phyloP scores from a whole-genome alignment of 1,140 invertebrate species.

The Telenomus remus region DNA sequence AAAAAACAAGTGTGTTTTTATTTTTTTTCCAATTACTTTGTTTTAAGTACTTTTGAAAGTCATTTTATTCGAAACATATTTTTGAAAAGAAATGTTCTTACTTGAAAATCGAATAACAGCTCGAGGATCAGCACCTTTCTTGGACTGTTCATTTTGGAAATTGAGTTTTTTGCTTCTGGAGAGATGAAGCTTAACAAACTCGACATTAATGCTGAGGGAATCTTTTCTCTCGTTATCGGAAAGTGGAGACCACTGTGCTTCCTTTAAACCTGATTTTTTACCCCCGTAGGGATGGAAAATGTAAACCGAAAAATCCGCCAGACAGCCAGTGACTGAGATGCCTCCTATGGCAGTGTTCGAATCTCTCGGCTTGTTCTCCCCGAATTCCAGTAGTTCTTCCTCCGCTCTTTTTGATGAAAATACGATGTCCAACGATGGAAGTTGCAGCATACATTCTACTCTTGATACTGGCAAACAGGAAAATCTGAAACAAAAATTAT shows the following conservation, averaged over 20 bases:
- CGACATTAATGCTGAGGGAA: constrained; percentile 96
- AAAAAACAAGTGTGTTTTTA: too few relatives aligned
- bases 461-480: constrained; percentile 96
- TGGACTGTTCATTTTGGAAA: constrained; percentile 78
- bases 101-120: constrained; percentile 94
- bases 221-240: constrained; percentile 94
- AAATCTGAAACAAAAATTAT: constrained; percentile 81
- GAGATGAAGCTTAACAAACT: constrained; percentile 97
- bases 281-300: constrained; percentile 98
- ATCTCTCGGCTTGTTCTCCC: constrained; percentile 74
- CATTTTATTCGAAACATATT: too few relatives aligned
- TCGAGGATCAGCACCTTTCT: constrained; percentile 68
- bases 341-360: constrained; percentile 85
- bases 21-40: too few relatives aligned
- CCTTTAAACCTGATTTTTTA: constrained; percentile 87
- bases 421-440: constrained; percentile 95
- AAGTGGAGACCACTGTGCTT: constrained; percentile 89
- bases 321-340: constrained; percentile 93
- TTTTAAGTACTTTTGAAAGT: too few relatives aligned
- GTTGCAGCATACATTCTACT: constrained; percentile 96
- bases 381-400: constrained; percentile 81
- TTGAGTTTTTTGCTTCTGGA: constrained; percentile 91
- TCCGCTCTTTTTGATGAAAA: constrained; percentile 93
- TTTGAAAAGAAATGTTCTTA: constrained; percentile 72
- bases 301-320: constrained; percentile 97